phyloP scores from a whole-genome alignment of 2,888 invertebrate genomes.

The Callosobruchus maculatus region DNA sequence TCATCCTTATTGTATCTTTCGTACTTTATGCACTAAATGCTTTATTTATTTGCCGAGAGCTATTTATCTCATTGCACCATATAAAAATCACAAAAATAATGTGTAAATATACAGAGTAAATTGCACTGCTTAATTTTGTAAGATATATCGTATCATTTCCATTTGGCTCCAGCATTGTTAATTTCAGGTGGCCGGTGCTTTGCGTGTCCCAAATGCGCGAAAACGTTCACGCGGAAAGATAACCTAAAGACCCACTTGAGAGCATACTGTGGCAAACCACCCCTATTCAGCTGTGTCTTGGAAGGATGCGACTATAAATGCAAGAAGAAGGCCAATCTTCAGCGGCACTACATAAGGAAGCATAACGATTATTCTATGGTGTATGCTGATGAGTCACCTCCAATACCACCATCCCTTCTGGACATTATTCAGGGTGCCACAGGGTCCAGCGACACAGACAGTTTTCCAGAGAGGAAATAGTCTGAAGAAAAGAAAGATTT shows the following conservation, averaged over 20 bases:
- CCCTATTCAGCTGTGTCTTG: slow-evolving; percentile 15
- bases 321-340: slow-evolving; percentile 9
- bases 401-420: not conserved
- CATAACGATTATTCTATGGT: slow-evolving; percentile 5
- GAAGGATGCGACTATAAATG: slow-evolving; percentile 13
- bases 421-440: not conserved
- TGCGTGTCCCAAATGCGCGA: slow-evolving; percentile 10
- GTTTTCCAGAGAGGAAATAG: not conserved
- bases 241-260: slow-evolving; percentile 11
- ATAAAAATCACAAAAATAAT: too few relatives aligned
- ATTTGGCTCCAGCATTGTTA: not conserved
- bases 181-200: not conserved
- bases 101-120: not conserved
- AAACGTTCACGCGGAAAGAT: slow-evolving; percentile 12
- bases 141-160: not conserved
- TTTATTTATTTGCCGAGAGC: too few relatives aligned
- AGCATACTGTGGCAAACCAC: slow-evolving; percentile 18
- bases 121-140: not conserved
- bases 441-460: not conserved
- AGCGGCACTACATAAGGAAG: slow-evolving; percentile 8
- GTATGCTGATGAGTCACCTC: not conserved
- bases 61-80: too few relatives aligned
- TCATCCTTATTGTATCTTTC: too few relatives aligned
- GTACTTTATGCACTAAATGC: too few relatives aligned
- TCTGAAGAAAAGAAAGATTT: not conserved